Evolutionary conservation across 2,113 vertebrate genomes (phyloP).

Genomic region (Amblyopsis rosae): DNA sequence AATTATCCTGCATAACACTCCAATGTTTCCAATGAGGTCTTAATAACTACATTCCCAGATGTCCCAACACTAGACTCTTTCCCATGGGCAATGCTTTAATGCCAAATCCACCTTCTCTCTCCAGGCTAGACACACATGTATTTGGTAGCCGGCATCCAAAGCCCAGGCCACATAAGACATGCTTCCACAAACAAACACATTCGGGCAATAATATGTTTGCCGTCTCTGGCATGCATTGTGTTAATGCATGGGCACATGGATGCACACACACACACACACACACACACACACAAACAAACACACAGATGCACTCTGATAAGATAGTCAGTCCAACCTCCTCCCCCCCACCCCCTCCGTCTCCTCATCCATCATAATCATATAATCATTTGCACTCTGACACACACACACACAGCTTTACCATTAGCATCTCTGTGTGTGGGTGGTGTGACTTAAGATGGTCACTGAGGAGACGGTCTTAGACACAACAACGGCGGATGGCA

Average conservation of each 20-base stretch:
- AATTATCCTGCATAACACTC: not conserved
- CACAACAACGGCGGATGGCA: not conserved
- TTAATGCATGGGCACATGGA: not conserved
- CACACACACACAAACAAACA: slow-evolving; percentile 42
- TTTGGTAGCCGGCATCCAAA: slow-evolving; percentile 8
- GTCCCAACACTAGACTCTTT: not conserved
- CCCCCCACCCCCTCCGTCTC: slow-evolving; percentile 13
- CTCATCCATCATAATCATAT: slow-evolving; percentile 57
- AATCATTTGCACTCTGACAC: slow-evolving; percentile 46
- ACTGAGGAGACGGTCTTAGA: not conserved
- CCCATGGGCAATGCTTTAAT: slow-evolving; percentile 10
- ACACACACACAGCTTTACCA: slow-evolving; percentile 28
- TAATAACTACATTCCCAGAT: not conserved
- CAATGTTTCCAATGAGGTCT: not conserved
- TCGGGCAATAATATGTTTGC: not conserved
- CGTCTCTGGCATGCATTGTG: too few relatives aligned
- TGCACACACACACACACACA: slow-evolving; percentile 29
- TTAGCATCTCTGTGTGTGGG: slow-evolving; percentile 24
- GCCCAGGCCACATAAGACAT: slow-evolving; percentile 10
- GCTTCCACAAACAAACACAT: slow-evolving; percentile 3
- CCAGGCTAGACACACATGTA: slow-evolving; percentile 19
- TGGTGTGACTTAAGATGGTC: too few relatives aligned
- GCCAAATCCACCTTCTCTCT: slow-evolving; percentile 4
- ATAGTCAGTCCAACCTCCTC: slow-evolving; percentile 48
- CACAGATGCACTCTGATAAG: slow-evolving; percentile 50